Conservation (phyloP, 2,888 invertebrate genomes). For the Serrognathus titanus region DNA sequence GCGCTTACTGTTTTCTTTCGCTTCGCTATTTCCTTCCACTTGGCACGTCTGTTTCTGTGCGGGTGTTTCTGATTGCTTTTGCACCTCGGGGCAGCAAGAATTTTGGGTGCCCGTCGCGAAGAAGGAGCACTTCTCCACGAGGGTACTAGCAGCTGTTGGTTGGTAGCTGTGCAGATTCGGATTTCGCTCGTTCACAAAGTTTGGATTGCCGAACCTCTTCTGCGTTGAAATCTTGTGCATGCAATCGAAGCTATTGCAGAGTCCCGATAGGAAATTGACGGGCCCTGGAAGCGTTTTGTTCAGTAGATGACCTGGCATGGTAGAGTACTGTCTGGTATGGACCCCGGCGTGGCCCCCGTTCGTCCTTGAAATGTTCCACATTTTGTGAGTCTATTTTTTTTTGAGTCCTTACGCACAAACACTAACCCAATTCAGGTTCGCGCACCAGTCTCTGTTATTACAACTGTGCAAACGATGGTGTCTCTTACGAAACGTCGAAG, state of each 20-base stretch:
- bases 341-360: conserved; percentile 1
- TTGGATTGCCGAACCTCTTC: conserved; percentile 21
- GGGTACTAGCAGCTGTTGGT: neutral
- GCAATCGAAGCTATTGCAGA: conserved; percentile 4
- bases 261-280: conserved; percentile 4
- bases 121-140: neutral
- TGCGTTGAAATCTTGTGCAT: conserved; percentile 1
- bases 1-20: conserved; percentile 4
- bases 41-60: neutral
- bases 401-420: neutral
- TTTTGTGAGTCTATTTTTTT: conserved; percentile 2
- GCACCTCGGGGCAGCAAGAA: too few species aligned
- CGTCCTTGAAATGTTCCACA: neutral
- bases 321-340: conserved; percentile 5
- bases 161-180: conserved; percentile 14
- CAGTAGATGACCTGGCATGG: neutral
- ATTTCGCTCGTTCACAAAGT: conserved; percentile 24
- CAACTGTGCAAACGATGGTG: neutral
- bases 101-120: neutral
- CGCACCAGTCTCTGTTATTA: conserved; percentile 1
- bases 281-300: neutral
- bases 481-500: too few species aligned
- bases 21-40: neutral
- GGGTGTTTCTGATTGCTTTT: neutral
- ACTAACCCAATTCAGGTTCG: neutral